Percentiles rank a stretch among this genome's conserved stretches.
Evolutionary conservation across 2,113 vertebrate genomes (phyloP).

Genomic region (Syngnathoides biaculeatus): DNA sequence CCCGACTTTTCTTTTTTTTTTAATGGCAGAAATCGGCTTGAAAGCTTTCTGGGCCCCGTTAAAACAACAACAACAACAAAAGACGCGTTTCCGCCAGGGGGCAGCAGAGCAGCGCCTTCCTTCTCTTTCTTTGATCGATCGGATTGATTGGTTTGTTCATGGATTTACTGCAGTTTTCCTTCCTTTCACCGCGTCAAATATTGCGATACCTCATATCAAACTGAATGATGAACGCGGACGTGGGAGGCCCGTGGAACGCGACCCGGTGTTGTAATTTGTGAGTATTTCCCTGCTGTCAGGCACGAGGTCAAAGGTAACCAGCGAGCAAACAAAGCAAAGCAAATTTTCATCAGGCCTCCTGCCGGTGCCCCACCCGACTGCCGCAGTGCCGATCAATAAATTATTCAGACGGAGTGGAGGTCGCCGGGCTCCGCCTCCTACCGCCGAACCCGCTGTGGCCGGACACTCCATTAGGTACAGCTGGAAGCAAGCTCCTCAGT

Average conservation of each 20-base stretch:
- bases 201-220: too few species aligned
- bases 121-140: background rate
- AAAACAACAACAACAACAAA: accelerated
- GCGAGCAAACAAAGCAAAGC: slow-evolving; percentile 38
- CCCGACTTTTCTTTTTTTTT: too few species aligned
- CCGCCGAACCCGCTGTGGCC: background rate
- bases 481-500: background rate
- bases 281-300: background rate
- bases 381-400: slow-evolving; percentile 18
- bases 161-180: background rate
- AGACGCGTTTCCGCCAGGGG: background rate
- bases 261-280: too few species aligned
- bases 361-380: background rate
- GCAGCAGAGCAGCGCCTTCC: background rate
- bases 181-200: background rate
- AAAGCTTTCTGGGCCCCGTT: too few species aligned
- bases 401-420: slow-evolving; percentile 41
- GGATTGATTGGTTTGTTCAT: background rate
- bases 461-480: background rate
- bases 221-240: background rate
- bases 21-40: too few species aligned
- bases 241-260: too few species aligned
- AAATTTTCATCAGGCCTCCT: slow-evolving; percentile 41
- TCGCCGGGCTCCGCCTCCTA: slow-evolving; percentile 19
- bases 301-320: background rate